phyloP scores from a whole-genome alignment of 92 coral and sea anemone genomes.

The Nematostella vectensis region DNA sequence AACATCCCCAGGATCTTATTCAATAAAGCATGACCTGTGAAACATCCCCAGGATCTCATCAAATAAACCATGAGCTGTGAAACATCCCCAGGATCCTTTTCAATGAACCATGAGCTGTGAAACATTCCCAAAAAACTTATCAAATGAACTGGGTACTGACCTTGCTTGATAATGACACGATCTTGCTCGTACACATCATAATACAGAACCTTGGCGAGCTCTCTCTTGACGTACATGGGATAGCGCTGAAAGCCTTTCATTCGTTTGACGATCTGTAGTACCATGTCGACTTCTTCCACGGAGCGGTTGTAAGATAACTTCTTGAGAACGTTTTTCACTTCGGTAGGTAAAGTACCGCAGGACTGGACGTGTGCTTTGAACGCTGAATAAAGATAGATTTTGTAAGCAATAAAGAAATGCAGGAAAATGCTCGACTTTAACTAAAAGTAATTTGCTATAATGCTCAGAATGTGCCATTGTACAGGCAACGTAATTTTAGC shows the following conservation, averaged over 20 bases:
- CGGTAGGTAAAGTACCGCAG: conserved; percentile 52
- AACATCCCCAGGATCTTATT: too few species aligned
- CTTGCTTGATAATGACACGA: conserved; percentile 82
- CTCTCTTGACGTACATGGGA: conserved; percentile 81
- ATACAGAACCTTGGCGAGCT: conserved; percentile 75
- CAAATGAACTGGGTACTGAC: too few species aligned
- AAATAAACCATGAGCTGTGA: too few species aligned
- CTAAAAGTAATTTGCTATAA: too few species aligned
- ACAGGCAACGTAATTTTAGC: too few species aligned
- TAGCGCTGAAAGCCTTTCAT: conserved; percentile 82
- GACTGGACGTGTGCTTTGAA: conserved; percentile 87
- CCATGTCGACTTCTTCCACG: conserved; percentile 60
- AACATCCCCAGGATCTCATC: too few species aligned
- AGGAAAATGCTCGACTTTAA: neutral
- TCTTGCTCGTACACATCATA: conserved; percentile 64
- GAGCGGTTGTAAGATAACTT: conserved; percentile 65
- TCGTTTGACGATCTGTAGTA: conserved; percentile 72
- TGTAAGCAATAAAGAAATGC: too few species aligned
- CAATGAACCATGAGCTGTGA: too few species aligned
- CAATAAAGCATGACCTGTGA: too few species aligned
- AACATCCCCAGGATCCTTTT: too few species aligned
- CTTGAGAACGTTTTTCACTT: conserved; percentile 51
- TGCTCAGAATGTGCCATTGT: too few species aligned
- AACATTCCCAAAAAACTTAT: too few species aligned
- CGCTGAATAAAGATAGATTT: conserved; percentile 49